Percentiles rank a stretch among this genome's conserved stretches.
Evolutionary conservation across 2,797 vertebrate genomes (phyloP).

Genomic region (Alfaro cultratus): DNA sequence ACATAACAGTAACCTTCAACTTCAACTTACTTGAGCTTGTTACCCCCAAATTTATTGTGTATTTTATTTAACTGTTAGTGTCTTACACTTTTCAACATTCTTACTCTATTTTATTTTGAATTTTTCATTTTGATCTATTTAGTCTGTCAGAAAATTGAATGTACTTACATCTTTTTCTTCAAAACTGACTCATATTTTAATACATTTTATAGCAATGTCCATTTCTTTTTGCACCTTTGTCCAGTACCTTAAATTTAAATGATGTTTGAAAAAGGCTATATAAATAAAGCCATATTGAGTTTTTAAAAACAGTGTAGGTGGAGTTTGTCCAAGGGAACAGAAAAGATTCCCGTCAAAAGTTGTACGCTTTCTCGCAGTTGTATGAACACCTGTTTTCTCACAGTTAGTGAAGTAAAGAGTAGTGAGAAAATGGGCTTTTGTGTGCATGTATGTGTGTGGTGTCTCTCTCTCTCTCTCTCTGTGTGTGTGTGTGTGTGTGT

Average conservation of each 20-base stretch:
- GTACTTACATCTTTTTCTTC: neutral
- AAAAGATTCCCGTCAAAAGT: too few species aligned
- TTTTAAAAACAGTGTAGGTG: too few species aligned
- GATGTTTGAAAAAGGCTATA: neutral
- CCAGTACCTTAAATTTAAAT: neutral
- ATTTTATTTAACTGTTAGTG: neutral
- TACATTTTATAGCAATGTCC: neutral
- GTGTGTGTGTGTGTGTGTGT: too few species aligned
- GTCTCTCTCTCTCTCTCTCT: too few species aligned
- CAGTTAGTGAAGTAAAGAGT: too few species aligned
- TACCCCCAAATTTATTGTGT: neutral
- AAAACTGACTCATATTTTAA: neutral
- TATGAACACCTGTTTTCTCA: too few species aligned
- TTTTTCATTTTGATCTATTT: neutral
- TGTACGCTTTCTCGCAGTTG: too few species aligned
- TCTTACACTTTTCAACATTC: neutral
- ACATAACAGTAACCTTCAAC: neutral
- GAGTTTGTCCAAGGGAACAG: too few species aligned
- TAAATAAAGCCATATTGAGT: neutral
- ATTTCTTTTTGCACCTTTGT: neutral
- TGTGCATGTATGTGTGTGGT: too few species aligned
- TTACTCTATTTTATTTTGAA: neutral
- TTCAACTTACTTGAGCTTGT: neutral
- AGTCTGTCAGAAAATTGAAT: neutral
- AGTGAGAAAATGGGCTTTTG: too few species aligned